Evolutionary conservation across 2,113 vertebrate species (phyloP), one percentile per base, ranked within the genome.

Genomic region (Aspidoscelis tigris): DNA sequence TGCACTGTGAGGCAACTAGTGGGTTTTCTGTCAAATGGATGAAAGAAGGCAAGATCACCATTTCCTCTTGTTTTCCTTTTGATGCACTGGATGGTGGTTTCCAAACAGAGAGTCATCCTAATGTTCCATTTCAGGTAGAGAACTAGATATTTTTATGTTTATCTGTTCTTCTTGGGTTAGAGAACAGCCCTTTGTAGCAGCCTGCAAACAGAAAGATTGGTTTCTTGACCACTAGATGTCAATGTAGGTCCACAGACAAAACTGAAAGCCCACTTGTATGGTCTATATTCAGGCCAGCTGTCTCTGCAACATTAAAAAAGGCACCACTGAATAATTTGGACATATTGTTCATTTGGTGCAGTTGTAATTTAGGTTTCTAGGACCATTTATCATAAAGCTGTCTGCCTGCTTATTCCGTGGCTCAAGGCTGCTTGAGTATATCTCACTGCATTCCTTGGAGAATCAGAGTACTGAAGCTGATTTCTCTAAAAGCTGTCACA

Each of bases 311-410:
- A 7, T 58, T 66, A 81, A 65, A 85, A 84, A 90, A 88, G 84
- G 20, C 58, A 61, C 66, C 79, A 22, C 50, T 0, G 4, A 87
- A 87, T 89, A 53, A 89, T 94, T 93, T 87, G 73, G 1, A 74
- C 90, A 4, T 61, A 73, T 47, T 92, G 85, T 89, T 95, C 88
- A 53, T 92, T 91, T 91, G 84, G 85, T 93, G 90, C 88, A 83
- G 88, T 93, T 92, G 90, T 93, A 92, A 94, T 94, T 93, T 89
- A 79, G 72, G 73, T 92, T 95, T 93, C 92, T 91, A 86, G 77
- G 88, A 76, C 88, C 89, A 90, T 95, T 93, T 88, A 89, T 95
- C 92, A 93, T 90, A 87, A 83, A 87, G 72, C 86, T 79, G 64
- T 80, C 90, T 92, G 87, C 87, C 91, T 90, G 77, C 88, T 91